These are phyloP conservation scores for Chlorodrepanis virens DNA, from an alignment of 2,113 vertebrate species.

Conservation along the genomic window DNA sequence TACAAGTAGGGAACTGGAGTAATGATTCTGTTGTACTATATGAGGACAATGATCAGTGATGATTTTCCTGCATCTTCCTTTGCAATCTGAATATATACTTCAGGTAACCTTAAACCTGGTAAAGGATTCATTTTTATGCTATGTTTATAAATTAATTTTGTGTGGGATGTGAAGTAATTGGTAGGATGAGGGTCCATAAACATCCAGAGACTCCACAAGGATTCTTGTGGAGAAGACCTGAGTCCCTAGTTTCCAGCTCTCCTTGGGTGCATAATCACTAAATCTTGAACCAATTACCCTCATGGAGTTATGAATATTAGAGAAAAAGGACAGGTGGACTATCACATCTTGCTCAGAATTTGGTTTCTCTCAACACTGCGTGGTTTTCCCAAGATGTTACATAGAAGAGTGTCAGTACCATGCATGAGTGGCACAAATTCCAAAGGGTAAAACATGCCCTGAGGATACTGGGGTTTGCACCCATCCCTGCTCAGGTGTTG, in stretches of 20 bases:
- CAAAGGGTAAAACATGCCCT: not conserved
- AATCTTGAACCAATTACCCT: not conserved
- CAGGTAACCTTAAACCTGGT: not conserved
- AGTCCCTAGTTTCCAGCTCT: not conserved
- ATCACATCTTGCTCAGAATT: not conserved
- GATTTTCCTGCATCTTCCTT: not conserved
- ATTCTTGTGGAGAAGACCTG: not conserved
- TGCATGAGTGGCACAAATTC: not conserved
- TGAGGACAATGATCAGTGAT: not conserved
- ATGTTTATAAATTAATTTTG: not conserved
- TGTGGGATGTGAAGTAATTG: not conserved
- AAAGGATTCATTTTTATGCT: not conserved
- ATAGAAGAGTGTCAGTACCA: not conserved
- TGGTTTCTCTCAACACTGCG: fast-evolving
- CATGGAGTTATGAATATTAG: fast-evolving
- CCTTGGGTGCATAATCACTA: not conserved
- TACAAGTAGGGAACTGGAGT: not conserved
- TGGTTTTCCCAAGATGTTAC: not conserved
- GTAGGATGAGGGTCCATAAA: not conserved
- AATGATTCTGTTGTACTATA: not conserved
- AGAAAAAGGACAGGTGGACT: not conserved
- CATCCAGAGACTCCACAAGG: not conserved
- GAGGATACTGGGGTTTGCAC: not conserved
- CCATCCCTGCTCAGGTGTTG: fast-evolving
- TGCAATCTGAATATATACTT: not conserved